Conservation (phyloP, 2,113 vertebrate genomes). For the Galeopterus variegatus region DNA sequence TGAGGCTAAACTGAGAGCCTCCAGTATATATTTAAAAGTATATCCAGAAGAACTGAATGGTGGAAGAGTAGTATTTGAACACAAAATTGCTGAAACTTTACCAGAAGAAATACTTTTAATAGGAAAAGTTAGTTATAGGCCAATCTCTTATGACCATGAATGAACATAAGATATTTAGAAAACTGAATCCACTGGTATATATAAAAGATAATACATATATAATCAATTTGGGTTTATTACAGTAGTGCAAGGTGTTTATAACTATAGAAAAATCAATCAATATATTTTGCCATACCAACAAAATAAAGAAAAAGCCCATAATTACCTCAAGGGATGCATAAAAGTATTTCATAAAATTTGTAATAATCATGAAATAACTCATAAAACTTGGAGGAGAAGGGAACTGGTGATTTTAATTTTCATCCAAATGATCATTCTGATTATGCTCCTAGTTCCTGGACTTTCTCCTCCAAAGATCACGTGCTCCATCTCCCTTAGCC, state of each 20-base stretch:
- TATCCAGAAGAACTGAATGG: not conserved
- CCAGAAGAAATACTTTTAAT: not conserved
- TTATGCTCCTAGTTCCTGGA: not conserved
- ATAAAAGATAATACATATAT: not conserved
- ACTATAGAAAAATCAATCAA: not conserved
- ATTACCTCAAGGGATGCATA: not conserved
- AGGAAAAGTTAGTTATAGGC: not conserved
- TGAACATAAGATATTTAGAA: not conserved
- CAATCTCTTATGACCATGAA: not conserved
- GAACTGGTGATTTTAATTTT: not conserved
- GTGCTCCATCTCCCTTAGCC: too few relatives aligned
- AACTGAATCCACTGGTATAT: not conserved
- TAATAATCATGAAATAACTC: not conserved
- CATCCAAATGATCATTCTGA: too few relatives aligned
- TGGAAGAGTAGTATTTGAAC: not conserved
- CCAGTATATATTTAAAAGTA: not conserved
- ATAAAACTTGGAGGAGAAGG: not conserved
- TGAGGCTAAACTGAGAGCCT: not conserved
- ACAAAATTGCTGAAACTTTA: not conserved
- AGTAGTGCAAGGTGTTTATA: not conserved
- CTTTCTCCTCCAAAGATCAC: not conserved
- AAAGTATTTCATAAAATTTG: not conserved
- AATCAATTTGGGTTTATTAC: not conserved
- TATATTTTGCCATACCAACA: not conserved
- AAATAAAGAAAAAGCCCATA: not conserved